Base-by-base conservation (phyloP, 1,140 invertebrate genomes). In the Capitella teleta region DNA sequence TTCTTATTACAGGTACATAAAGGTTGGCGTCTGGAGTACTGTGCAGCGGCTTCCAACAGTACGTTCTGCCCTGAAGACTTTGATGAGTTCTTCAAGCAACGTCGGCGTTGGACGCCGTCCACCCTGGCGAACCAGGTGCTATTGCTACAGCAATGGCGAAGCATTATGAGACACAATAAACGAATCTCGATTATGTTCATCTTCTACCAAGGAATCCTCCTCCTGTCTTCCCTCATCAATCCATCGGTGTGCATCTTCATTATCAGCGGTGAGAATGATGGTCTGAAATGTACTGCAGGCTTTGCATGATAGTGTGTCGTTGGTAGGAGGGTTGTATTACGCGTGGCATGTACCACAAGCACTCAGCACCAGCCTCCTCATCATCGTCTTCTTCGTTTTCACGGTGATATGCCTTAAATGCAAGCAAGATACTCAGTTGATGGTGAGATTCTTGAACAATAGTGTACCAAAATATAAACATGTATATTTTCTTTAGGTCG, bases 161-260 rank as follows among this genome's bases (percentile, higher is more conserved):
- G 65, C 48, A 78, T 77, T 3, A 68, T 79, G 3, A 60, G 64
- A 44, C 67, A 76, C 18, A 81, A 81, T 57, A 71, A 77, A 37
- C 76, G 78, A 55, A 79, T 81, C 47, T 78, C 77, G 1, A 67
- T 73, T n/a, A 73, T 76, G 24, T 80, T 78, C 54, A 78, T 80
- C 41, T 46, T 68, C 16, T 70, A 68, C 46, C 66, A 72, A 58
- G 56, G 61, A 0, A 57, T 76, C 50, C 52, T 78, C 50, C 69
- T 81, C 58, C 56, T 73, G 8, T 77, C 78, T 1, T 77, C 78
- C 0, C 70, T 81, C 49, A 59, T 82, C 2, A 79, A 79, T 28
- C 80, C 80, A 5, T 80, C 78, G 25, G 81, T 77, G 0, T 80
- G 82, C 34, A 75, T 81, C 46, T 71, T 81, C 48, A 79, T 79